Evolutionary conservation across 2,888 invertebrate species (phyloP).

Genomic region (Amiota mariae): DNA sequence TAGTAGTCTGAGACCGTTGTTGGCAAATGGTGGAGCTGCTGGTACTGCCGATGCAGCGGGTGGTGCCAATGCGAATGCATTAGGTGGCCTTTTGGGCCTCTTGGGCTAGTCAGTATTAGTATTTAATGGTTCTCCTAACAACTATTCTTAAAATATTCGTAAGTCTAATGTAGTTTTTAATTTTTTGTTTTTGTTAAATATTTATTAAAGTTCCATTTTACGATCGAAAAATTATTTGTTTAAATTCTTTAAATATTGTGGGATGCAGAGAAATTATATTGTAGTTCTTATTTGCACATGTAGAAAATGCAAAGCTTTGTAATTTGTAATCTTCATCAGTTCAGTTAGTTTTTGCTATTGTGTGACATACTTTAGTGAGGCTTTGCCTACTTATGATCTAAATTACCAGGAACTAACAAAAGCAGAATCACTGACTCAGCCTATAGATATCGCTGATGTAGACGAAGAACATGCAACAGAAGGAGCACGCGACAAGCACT

Average conservation of each 20-base stretch:
- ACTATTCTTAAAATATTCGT: background rate
- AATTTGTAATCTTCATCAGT: too few relatives aligned
- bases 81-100: conserved; percentile 48
- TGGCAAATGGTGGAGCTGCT: conserved; percentile 52
- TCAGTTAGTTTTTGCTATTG: too few relatives aligned
- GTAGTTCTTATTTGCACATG: too few relatives aligned
- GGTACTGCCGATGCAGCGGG: conserved; percentile 43
- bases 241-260: too few relatives aligned
- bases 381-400: too few relatives aligned
- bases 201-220: conserved; percentile 13
- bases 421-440: background rate
- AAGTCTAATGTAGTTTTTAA: background rate
- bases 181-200: background rate
- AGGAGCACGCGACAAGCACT: conserved; percentile 45
- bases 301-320: too few relatives aligned
- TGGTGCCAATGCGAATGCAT: conserved; percentile 46
- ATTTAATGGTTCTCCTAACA: background rate
- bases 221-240: too few relatives aligned
- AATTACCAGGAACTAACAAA: too few relatives aligned
- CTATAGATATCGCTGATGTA: conserved; percentile 49
- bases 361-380: too few relatives aligned
- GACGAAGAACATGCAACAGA: conserved; percentile 46
- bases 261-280: too few relatives aligned
- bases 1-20: conserved; percentile 59
- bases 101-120: conserved; percentile 46